phyloP scores from a whole-genome alignment of 2,797 vertebrate genomes.

The Falco berigora region DNA sequence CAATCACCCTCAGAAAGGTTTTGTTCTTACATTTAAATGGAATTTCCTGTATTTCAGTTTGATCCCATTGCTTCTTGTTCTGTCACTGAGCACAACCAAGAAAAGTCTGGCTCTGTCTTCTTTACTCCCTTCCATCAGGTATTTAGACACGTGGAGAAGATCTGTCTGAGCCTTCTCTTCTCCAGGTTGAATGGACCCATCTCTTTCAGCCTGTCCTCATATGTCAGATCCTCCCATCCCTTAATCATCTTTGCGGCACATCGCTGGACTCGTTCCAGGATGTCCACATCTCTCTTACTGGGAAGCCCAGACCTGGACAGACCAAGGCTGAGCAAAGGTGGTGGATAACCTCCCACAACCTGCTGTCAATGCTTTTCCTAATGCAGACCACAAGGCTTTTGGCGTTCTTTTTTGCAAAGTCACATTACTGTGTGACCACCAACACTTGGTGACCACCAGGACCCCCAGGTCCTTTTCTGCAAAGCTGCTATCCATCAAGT shows the following conservation, averaged over 20 bases:
- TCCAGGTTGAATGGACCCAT: not conserved
- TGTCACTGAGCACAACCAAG: not conserved
- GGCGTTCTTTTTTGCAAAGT: not conserved
- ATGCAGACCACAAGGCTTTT: not conserved
- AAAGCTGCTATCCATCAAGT: not conserved
- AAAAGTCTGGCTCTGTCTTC: not conserved
- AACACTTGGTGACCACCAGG: not conserved
- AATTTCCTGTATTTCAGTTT: not conserved
- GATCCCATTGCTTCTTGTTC: not conserved
- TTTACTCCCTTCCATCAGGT: not conserved
- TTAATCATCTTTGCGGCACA: not conserved
- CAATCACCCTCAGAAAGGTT: not conserved
- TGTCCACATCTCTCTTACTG: not conserved
- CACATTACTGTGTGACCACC: too few species aligned
- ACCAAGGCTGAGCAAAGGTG: not conserved
- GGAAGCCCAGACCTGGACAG: not conserved
- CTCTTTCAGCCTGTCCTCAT: not conserved
- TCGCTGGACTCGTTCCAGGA: not conserved
- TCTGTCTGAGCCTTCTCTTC: not conserved
- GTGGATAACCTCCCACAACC: not conserved
- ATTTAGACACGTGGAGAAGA: not conserved
- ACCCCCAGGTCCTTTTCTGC: not conserved
- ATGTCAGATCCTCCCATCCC: not conserved
- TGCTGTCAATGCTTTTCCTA: not conserved
- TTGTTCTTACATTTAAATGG: not conserved